Percentiles rank a stretch among this genome's conserved stretches.
These are phyloP conservation scores for Hydriomena furcata DNA, from an alignment of 2,888 invertebrate species.

Conservation along the genomic window DNA sequence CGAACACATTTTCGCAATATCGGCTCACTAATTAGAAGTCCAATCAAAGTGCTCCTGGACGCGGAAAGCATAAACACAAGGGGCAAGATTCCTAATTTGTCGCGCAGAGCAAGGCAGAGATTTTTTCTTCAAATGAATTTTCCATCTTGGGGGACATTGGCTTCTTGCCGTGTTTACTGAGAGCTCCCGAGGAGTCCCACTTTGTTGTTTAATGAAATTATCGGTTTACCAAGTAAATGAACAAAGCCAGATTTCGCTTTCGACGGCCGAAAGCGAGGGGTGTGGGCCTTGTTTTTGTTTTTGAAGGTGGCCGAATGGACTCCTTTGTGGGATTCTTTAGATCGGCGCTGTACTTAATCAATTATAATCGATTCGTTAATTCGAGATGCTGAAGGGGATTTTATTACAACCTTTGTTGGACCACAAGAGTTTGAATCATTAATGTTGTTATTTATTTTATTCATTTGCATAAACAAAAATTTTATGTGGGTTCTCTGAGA, in stretches of 20 bases:
- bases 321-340: conserved; percentile 73
- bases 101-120: conserved; percentile 59
- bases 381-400: conserved; percentile 49
- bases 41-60: conserved; percentile 39
- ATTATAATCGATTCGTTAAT: conserved; percentile 82
- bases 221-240: conserved; percentile 83
- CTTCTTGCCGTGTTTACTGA: conserved; percentile 81
- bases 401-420: neutral
- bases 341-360: conserved; percentile 74
- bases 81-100: conserved; percentile 61
- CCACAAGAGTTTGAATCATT: neutral
- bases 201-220: conserved; percentile 84
- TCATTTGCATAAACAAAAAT: too few relatives aligned
- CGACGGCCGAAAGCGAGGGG: conserved; percentile 68
- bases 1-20: conserved; percentile 41
- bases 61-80: conserved; percentile 50
- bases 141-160: conserved; percentile 80
- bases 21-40: conserved; percentile 39
- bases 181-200: conserved; percentile 73
- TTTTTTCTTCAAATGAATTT: conserved; percentile 80
- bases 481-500: neutral
- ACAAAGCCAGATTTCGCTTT: conserved; percentile 82
- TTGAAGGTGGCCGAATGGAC: conserved; percentile 67
- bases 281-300: conserved; percentile 70
- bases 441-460: neutral